These are phyloP conservation scores for Caenorhabditis sinica DNA, from an alignment of 2,888 invertebrate genomes.

Conservation along the genomic window DNA sequence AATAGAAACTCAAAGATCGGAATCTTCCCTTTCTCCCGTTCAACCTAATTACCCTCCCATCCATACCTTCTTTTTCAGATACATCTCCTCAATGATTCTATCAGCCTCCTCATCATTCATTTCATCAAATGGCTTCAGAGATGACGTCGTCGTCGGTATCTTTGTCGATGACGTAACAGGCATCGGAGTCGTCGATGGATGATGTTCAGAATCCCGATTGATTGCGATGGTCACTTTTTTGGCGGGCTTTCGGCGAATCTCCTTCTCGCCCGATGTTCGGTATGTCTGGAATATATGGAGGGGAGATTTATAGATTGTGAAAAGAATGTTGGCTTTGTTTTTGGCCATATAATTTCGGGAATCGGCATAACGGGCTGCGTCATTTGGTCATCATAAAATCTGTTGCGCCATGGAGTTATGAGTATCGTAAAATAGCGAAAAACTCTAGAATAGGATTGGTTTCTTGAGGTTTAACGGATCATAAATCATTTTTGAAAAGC, in stretches of 20 bases:
- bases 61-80: constrained; percentile 61
- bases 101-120: constrained; percentile 64
- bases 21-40: constrained; percentile 1
- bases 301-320: not conserved
- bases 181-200: constrained; percentile 27
- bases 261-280: constrained; percentile 43
- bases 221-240: constrained; percentile 60
- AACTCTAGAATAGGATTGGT: not conserved
- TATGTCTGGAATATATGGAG: constrained; percentile 25
- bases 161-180: constrained; percentile 27
- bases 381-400: not conserved
- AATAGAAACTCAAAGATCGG: not conserved
- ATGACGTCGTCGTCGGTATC: constrained; percentile 22
- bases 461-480: not conserved
- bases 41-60: not conserved
- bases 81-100: constrained; percentile 66
- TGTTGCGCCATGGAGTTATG: not conserved
- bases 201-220: constrained; percentile 18
- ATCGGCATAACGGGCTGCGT: not conserved
- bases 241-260: constrained; percentile 60
- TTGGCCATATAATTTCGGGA: not conserved
- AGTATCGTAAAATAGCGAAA: not conserved
- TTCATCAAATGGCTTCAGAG: constrained; percentile 54
- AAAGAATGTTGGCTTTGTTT: not conserved
- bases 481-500: not conserved